Base-by-base conservation (phyloP, 2,888 invertebrate genomes). In the Rhagonycha lutea region DNA sequence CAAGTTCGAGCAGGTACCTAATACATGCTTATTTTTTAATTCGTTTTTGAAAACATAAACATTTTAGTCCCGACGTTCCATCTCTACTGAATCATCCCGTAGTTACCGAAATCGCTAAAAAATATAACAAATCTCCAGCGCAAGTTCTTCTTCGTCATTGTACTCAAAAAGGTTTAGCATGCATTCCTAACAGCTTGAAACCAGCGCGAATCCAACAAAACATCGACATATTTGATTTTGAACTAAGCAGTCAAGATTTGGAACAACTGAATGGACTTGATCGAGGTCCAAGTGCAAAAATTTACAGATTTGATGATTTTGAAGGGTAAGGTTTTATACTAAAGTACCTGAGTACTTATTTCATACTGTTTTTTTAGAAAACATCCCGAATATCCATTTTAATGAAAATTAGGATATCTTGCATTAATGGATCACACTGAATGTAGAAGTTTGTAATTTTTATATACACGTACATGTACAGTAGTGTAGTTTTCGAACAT, bases 131-230 rank as follows among this genome's bases (percentile, higher is more conserved):
- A 85, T 91, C 93, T 0, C 89, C 94, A 0, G 96, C 95, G 4
- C 96, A 97, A 87, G 86, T 92, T 24, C 87, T 95, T 61, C 87
- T 97, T 3, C 91, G 94, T 68, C 93, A 93, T 87, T 89, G 92
- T 12, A 83, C 95, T 11, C 95, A 96, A 85, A 91, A 91, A 65
- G 93, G 92, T 11, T 87, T 96, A 29, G 91, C 91, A 7, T 92
- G 92, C 61, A 96, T 97, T 83, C 96, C 97, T 4, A 97, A 97
- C 86, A 96, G 96, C 86, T 93, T 93, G 3, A 94, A 93, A 86
- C 88, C 92, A 0, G 84, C 88, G 4, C 91, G 96, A 78, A 91
- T 97, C 18, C 89, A 90, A 83, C 91, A 95, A 88, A 97, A 97
- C 84, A 90, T 95, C 67, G 88, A 93, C 73, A 86, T 96, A 70